Percentiles rank a stretch among this genome's conserved stretches.
Evolutionary conservation across 2,888 invertebrate species (phyloP).

Genomic region (Melangyna quadrimaculata): DNA sequence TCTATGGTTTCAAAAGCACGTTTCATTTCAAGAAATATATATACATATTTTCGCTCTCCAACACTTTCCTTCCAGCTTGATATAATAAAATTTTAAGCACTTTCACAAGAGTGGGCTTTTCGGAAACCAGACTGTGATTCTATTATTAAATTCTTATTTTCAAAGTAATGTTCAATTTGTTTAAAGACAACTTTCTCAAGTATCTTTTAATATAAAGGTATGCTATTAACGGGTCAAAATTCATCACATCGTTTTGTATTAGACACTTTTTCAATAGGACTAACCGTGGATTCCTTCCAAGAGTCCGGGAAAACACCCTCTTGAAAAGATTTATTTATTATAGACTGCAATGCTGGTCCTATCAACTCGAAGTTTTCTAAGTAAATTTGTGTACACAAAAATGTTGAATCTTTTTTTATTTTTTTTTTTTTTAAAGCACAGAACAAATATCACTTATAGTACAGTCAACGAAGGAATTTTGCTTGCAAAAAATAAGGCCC

Average conservation of each 20-base stretch:
- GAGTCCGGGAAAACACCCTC: neutral
- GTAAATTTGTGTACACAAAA: neutral
- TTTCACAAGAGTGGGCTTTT: neutral
- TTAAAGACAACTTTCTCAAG: neutral
- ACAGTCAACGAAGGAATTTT: too few relatives aligned
- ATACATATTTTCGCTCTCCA: neutral
- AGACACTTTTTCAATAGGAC: neutral
- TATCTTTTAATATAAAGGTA: too few relatives aligned
- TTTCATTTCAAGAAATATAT: neutral
- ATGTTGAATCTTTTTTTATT: neutral
- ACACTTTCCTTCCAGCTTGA: constrained; percentile 1
- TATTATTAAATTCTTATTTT: neutral
- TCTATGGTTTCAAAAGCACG: neutral
- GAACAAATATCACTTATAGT: too few relatives aligned
- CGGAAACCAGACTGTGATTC: neutral
- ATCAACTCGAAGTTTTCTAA: too few relatives aligned
- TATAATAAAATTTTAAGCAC: too few relatives aligned
- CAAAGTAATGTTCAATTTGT: neutral
- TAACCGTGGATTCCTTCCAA: neutral
- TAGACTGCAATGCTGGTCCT: neutral
- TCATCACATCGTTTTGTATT: neutral
- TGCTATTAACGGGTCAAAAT: neutral
- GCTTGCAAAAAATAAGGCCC: too few relatives aligned
- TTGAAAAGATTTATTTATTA: constrained; percentile 8
- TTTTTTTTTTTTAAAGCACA: neutral